Evolutionary conservation across 2,797 vertebrate genomes (phyloP), one percentile per base, ranked within the genome.

Genomic region (Argya squamiceps): DNA sequence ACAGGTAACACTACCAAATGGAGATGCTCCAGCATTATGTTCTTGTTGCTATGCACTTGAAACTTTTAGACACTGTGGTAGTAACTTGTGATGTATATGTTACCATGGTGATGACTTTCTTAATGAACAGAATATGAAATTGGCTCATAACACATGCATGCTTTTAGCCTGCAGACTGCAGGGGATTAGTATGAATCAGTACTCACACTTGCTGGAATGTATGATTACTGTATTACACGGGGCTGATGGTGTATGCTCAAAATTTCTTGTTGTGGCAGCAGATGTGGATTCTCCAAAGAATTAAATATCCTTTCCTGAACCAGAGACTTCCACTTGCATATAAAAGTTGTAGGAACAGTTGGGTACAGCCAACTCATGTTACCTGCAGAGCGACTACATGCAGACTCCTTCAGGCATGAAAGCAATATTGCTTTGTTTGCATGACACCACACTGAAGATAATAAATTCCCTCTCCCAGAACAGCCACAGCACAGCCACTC

Each of bases 61-160:
- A 50, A 41, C 65, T 88, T 52, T 87, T 69, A 84, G 82, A 91
- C 55, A 19, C 17, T 75, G 49, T 44, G 91, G 30, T 52, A 82
- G 83, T 73, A 60, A 65, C 59, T 96, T 94, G 15, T 82, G 80
- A 96, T 85, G 41, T 58, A 8, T 88, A 56, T 60, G 94, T 97
- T 97, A 67, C 91, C 87, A 95, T 95, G 84, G 96, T 60, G 68
- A 97, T 67, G 65, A 18, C 32, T 83, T 90, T 89, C 68, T 94
- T 91, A 96, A 90, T 83, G 93, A 97, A 47, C 53, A 87, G 36
- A 36, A 53, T 52, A 82, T 92, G 82, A 96, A 97, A 95, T 67
- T 91, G 53, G 32, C 90, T 93, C 76, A 55, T 96, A 90, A 96
- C 94, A 69, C 24, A 83, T 79, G 79, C 21, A 73, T 56, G 63